These are phyloP conservation scores for Eleginops maclovinus DNA, from an alignment of 2,113 vertebrate genomes.

Conservation along the genomic window DNA sequence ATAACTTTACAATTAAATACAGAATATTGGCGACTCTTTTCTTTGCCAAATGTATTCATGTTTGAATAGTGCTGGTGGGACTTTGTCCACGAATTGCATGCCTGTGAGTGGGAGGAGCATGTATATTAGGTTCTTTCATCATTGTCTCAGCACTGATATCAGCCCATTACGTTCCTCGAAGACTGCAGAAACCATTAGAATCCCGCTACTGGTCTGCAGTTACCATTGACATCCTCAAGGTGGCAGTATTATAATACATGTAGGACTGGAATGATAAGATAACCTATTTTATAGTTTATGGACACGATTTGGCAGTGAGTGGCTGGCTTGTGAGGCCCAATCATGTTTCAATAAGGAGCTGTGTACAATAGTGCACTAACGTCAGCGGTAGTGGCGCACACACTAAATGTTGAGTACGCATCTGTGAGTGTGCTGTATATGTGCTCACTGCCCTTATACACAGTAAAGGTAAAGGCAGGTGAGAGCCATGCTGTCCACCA, in stretches of 20 bases:
- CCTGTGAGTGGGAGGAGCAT: constrained; percentile 63
- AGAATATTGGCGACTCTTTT: constrained; percentile 57
- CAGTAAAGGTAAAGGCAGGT: constrained; percentile 27
- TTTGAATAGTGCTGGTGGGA: constrained; percentile 64
- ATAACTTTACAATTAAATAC: constrained; percentile 80
- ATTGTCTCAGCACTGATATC: constrained; percentile 62
- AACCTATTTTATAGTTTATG: neutral
- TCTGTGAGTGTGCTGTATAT: constrained; percentile 32
- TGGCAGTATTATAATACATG: constrained; percentile 59
- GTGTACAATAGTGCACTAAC: constrained; percentile 31
- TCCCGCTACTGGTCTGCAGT: constrained; percentile 79
- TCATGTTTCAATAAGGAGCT: constrained; percentile 27
- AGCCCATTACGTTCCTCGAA: constrained; percentile 39
- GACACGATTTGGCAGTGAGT: constrained; percentile 65
- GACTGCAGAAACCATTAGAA: constrained; percentile 77
- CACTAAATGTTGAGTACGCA: constrained; percentile 41
- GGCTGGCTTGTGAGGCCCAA: constrained; percentile 67
- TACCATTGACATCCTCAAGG: constrained; percentile 61
- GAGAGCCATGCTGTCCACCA: constrained; percentile 42
- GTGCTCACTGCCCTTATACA: constrained; percentile 25
- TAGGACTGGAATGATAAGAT: constrained; percentile 57
- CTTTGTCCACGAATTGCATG: constrained; percentile 55
- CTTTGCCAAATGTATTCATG: constrained; percentile 62
- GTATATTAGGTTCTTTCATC: constrained; percentile 51
- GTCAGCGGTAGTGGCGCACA: constrained; percentile 53